Evolutionary conservation across 2,797 vertebrate genomes (phyloP).

Genomic region (Eulemur mongoz): DNA sequence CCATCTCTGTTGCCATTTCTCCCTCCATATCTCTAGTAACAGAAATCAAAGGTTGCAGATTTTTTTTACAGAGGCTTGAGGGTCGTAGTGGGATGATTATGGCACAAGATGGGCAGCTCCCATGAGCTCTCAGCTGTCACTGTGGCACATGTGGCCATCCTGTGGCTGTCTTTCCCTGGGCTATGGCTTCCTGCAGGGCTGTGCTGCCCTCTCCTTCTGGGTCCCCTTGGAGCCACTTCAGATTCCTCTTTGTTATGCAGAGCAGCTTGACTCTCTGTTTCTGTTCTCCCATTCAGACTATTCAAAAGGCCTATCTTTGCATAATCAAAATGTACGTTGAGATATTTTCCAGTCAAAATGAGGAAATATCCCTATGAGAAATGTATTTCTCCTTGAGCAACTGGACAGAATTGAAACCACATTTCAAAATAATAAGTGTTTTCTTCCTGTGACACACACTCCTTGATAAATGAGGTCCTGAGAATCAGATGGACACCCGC

Average conservation of each 20-base stretch:
- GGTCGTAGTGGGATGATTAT: too few species aligned
- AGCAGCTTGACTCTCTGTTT: neutral
- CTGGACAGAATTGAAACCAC: neutral
- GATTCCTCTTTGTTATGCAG: neutral
- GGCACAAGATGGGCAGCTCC: neutral
- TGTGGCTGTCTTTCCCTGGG: neutral
- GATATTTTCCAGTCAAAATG: neutral
- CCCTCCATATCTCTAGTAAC: neutral
- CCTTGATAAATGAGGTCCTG: neutral
- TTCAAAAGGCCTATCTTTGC: neutral
- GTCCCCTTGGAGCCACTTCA: too few species aligned
- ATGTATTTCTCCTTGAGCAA: neutral
- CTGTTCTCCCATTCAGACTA: neutral
- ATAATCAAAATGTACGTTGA: neutral
- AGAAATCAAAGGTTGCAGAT: neutral
- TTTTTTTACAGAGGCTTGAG: neutral
- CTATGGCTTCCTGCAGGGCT: neutral
- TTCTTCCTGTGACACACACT: neutral
- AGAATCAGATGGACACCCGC: neutral
- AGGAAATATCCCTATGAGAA: neutral
- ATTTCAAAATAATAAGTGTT: neutral
- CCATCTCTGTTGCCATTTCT: neutral
- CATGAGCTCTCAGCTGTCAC: neutral
- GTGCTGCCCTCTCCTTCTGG: neutral
- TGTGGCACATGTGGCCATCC: rapidly evolving